Evolutionary conservation across 2,888 invertebrate species (phyloP), one percentile per base, ranked within the genome.

Genomic region (Tetragnatha montana): DNA sequence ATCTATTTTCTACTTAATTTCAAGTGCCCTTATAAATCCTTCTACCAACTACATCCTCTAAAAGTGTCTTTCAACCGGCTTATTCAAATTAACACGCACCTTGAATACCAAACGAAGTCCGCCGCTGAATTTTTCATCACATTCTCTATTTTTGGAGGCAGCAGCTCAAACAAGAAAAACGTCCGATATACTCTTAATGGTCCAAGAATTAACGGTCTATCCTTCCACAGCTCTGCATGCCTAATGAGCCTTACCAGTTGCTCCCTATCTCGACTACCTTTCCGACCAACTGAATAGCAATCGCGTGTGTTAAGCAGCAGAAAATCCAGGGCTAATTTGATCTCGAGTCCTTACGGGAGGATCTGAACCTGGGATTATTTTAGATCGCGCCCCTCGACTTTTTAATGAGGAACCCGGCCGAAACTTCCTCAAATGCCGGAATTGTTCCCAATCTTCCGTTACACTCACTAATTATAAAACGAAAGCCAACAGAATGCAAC

Each of bases 381-480:
- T 60, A 17, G 14, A 12, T 17, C 4, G 60, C 60, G 60, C 17
- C 17, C 60, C 60, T 4, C 17, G 14, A 14, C 14, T 49, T 81
- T 81, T 81, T 81, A 71, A 81, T 71, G 71, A 71, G 71, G 81
- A 8, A 70, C 69, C 49, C 50, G 50, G 78, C 78, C 51, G 60
- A 78, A 78, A 78, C 14, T 78, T 60, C 8, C 21, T 69, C 21
- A 60, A 81, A 47, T 17, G 70, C 17, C 35, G 35, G 51, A 80
- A 49, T 69, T 69, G 69, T 47, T 51, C 50, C 19, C 35, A 76
- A 21, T 78, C 78, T 78, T 49, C 81, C 70, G n/a, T 81, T 71
- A 49, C 81, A 50, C 74, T 73, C 50, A 14, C 81, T 82, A 71
- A 82, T 82, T 82, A 82, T 71, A 82, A 82, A 82, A 82, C 71